Base-by-base conservation (phyloP, 2,113 vertebrate genomes). In the Otocyon megalotis region DNA sequence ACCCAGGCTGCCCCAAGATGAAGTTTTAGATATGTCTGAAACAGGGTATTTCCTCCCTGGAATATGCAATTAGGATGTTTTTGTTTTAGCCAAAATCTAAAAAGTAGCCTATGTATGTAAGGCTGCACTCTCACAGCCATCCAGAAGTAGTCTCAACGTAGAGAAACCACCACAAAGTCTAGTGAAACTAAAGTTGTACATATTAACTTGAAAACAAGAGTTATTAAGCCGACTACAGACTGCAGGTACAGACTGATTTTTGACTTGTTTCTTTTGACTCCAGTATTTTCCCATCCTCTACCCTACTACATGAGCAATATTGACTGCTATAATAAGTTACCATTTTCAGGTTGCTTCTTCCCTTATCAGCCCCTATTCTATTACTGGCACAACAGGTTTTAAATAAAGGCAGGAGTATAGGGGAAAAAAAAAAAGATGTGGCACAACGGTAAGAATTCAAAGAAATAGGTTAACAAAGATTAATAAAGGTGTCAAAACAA, bases 61-160 rank as follows among this genome's bases (percentile, higher is more conserved):
- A 58, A 87, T 37, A 8, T 88, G n/a, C 84, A 88, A 96, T 48
- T 90, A 91, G 6, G 12, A 83, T 72, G 4, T 28, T 97, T 92
- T 82, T 71, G 67, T 94, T 95, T 95, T 89, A 84, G 60, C 9
- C 8, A 69, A 74, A 96, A 94, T 60, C 74, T 92, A 84, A 69
- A 71, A 95, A 89, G 90, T 28, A 69, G 4, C 15, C 58, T 88
- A 2, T 71, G n/a, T 88, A 88, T 32, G 22, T 81, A 94, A 90
- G 48, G 32, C 26, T 93, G 32, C 11, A 81, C 14, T 32, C 90
- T 69, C 35, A 83, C 2, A 90, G 69, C 53, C 87, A 90, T 94
- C 96, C 53, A 88, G 63, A 84, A 91, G 69, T 50, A 94, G 22
- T 81, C 77, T 94, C 67, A 94, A 87, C 26, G 85, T 22, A 77